Percentiles rank a stretch among this genome's conserved stretches.
These are phyloP conservation scores for Crenichthys baileyi DNA, from an alignment of 2,797 vertebrate genomes.

Conservation along the genomic window DNA sequence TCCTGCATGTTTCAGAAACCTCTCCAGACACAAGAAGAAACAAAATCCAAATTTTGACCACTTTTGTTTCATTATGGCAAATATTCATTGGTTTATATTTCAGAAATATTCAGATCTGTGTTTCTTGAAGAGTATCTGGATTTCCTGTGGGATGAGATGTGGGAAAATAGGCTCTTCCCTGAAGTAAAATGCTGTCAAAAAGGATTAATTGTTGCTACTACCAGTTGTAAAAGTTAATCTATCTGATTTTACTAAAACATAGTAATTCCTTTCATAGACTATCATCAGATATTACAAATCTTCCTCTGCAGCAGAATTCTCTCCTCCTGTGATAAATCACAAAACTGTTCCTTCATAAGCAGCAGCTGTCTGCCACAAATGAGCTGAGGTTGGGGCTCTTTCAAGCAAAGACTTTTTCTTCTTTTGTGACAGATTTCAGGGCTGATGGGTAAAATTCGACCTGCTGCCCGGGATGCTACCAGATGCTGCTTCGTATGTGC, in stretches of 20 bases:
- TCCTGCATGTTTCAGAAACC: conserved; percentile 5
- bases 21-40: background rate
- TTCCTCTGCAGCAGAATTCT: conserved; percentile 11
- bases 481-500: conserved; percentile 34
- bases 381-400: conserved; percentile 39
- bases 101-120: conserved; percentile 31
- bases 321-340: conserved; percentile 31
- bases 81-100: background rate
- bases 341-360: conserved; percentile 25
- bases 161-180: conserved; percentile 7
- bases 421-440: background rate
- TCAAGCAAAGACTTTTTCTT: background rate
- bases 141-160: conserved; percentile 32
- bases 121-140: conserved; percentile 30
- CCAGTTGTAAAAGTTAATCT: background rate
- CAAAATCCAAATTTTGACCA: no score
- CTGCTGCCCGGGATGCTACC: conserved; percentile 22
- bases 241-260: background rate
- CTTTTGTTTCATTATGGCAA: background rate
- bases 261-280: background rate
- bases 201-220: background rate
- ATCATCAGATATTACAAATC: conserved; percentile 19
- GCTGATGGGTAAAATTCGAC: conserved; percentile 30
- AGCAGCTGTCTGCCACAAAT: conserved; percentile 31
- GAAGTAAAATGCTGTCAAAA: background rate